These are phyloP conservation scores for Trichomycterus rosablanca DNA, from an alignment of 2,113 vertebrate genomes.

Conservation along the genomic window DNA sequence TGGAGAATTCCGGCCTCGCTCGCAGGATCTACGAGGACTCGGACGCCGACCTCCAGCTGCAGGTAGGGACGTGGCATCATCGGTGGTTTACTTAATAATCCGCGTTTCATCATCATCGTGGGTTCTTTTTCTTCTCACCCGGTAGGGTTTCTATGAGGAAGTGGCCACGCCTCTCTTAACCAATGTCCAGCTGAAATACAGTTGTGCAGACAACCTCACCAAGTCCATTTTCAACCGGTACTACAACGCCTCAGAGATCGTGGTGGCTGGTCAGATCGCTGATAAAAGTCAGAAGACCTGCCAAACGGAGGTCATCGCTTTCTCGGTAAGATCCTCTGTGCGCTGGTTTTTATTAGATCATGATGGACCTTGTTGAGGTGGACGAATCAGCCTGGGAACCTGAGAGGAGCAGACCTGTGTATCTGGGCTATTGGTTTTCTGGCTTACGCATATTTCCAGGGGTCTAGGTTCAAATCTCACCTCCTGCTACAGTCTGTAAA, in stretches of 20 bases:
- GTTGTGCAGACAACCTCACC: slow-evolving; percentile 63
- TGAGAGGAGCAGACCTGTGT: no score
- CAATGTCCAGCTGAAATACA: slow-evolving; percentile 69
- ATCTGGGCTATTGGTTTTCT: no score
- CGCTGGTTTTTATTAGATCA: no score
- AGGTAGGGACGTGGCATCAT: slow-evolving; percentile 54
- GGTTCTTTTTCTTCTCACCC: no score
- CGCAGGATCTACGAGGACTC: slow-evolving; percentile 76
- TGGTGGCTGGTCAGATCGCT: slow-evolving; percentile 72
- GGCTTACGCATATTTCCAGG: no score
- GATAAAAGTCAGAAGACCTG: slow-evolving; percentile 66
- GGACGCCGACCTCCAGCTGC: slow-evolving; percentile 72
- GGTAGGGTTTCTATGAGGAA: slow-evolving; percentile 78
- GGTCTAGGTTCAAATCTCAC: no score
- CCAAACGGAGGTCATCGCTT: slow-evolving; percentile 60
- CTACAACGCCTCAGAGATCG: slow-evolving; percentile 80
- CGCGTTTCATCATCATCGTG: no score
- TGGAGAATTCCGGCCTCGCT: slow-evolving; percentile 71
- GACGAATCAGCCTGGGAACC: no score
- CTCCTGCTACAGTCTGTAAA: no score
- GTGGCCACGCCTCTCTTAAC: slow-evolving; percentile 74
- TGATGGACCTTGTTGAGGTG: no score
- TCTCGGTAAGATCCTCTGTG: slow-evolving; percentile 76
- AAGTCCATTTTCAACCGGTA: slow-evolving; percentile 72
- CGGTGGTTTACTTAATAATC: no score